phyloP scores from a whole-genome alignment of 2,888 invertebrate species.

The Ochropleura plecta region DNA sequence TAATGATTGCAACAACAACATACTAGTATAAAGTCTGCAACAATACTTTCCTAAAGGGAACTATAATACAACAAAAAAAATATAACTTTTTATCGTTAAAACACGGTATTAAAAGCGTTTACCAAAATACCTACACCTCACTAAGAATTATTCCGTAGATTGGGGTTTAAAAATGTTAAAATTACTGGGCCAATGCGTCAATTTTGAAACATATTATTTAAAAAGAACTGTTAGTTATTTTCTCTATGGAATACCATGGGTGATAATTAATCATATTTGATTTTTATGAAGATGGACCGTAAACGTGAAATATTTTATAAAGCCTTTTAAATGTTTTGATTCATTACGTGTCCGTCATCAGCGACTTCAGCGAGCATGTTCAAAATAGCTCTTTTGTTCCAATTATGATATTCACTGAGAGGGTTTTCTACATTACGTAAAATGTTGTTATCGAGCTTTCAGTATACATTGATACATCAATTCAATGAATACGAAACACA shows the following conservation, averaged over 20 bases:
- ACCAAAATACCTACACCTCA: too few relatives aligned
- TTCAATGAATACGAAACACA: neutral
- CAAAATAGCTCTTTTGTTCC: slow-evolving; percentile 9
- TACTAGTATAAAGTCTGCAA: too few relatives aligned
- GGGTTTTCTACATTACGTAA: neutral
- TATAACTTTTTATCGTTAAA: too few relatives aligned
- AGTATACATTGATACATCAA: neutral
- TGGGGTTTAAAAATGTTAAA: too few relatives aligned
- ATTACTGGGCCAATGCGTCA: too few relatives aligned
- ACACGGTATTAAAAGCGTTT: too few relatives aligned
- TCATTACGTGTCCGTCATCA: slow-evolving; percentile 31
- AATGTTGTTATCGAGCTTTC: slow-evolving; percentile 6
- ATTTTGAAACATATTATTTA: too few relatives aligned
- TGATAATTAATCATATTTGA: slow-evolving; percentile 6
- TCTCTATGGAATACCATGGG: neutral
- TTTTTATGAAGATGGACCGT: neutral
- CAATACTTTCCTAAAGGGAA: neutral
- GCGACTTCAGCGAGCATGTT: slow-evolving; percentile 15
- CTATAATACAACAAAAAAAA: too few relatives aligned
- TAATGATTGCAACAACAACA: too few relatives aligned
- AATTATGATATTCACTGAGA: slow-evolving; percentile 14
- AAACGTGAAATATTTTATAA: neutral
- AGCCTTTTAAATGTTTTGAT: slow-evolving; percentile 22
- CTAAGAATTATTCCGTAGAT: too few relatives aligned
- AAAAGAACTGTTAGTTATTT: too few relatives aligned